These are phyloP conservation scores for Sitophilus oryzae DNA, from an alignment of 1,140 invertebrate species.

Conservation along the genomic window DNA sequence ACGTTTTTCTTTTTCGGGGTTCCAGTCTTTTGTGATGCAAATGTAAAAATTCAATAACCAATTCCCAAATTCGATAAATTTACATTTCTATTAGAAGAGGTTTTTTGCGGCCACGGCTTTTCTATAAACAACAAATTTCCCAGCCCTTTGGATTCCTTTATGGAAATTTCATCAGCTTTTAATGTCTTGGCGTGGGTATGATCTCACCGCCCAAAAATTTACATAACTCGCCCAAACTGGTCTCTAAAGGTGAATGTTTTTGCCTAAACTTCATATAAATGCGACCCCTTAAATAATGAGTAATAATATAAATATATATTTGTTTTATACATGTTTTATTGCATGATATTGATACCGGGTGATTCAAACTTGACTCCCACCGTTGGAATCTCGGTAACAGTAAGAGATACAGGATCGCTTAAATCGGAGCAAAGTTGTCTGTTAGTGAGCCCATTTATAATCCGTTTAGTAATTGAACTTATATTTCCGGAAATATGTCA, in stretches of 20 bases:
- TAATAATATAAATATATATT: background rate
- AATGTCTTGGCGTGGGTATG: slow-evolving; percentile 16
- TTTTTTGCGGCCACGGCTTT: background rate
- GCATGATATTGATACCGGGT: background rate
- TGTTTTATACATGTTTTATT: background rate
- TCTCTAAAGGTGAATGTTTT: slow-evolving; percentile 5
- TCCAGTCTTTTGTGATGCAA: background rate
- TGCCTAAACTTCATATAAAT: background rate
- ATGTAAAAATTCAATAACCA: background rate
- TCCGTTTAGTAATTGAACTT: too few species aligned
- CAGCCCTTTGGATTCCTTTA: slow-evolving; percentile 11
- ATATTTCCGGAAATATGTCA: too few species aligned
- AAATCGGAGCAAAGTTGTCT: too few species aligned
- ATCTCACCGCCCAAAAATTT: slow-evolving; percentile 13
- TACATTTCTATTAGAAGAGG: background rate
- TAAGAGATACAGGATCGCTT: background rate
- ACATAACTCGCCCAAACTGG: slow-evolving; percentile 11
- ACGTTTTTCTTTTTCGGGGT: background rate
- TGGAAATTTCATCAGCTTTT: slow-evolving; percentile 23
- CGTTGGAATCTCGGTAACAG: too few species aligned
- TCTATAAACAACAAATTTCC: slow-evolving; percentile 10
- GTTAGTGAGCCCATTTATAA: too few species aligned
- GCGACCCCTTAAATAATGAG: slow-evolving; percentile 1
- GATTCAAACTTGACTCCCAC: too few species aligned
- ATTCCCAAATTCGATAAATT: background rate